Base-by-base conservation (phyloP, 2,113 vertebrate genomes). In the Scomber colias region DNA sequence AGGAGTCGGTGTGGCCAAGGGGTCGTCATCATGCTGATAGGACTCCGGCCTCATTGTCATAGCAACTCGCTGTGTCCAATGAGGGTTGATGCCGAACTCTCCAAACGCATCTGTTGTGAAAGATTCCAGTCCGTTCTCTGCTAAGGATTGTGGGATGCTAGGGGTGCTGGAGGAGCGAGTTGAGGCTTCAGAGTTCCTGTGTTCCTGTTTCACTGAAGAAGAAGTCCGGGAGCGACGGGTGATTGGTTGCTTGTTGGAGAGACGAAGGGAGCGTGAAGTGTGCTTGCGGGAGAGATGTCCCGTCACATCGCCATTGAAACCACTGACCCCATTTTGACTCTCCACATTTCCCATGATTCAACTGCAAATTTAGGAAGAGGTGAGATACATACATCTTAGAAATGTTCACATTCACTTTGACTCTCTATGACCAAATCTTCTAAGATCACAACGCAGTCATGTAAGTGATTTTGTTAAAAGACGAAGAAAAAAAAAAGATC, bases 81-180 rank as follows among this genome's bases (percentile, higher is more conserved):
- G 94, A 69, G 96, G 95, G 81, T 94, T 90, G 84, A 86, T 92
- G 15, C 94, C 95, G 0, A 97, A 97, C 72, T 96, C 96, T 10
- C 92, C 95, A 8, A 97, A 92, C 61, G 91, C 79, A 69, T 95
- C 93, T 12, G 95, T 86, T 17, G 90, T 85, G 5, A 97, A 97
- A 54, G 96, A 94, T 76, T 99, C 97, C 91, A 97, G 92, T 61
- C 97, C 96, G 51, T 95, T 97, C 82, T 99, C 97, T 0, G 96
- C 97, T 82, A 99, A 85, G 35, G 97, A 98, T 88, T 98, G 98
- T n/a, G 98, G 98, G 92, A 99, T 98, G 93, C 97, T 99, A 6
- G 98, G 98, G 0, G 98, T 99, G 93, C 98, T 99, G 92, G 97
- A 99, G 80, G 98, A 99, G 12, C 97, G 96, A 1, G 96, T 97